Percentiles rank a stretch among this genome's conserved stretches.
These are phyloP conservation scores for Acrossocheilus fasciatus DNA, from an alignment of 2,797 vertebrate genomes.

Conservation along the genomic window DNA sequence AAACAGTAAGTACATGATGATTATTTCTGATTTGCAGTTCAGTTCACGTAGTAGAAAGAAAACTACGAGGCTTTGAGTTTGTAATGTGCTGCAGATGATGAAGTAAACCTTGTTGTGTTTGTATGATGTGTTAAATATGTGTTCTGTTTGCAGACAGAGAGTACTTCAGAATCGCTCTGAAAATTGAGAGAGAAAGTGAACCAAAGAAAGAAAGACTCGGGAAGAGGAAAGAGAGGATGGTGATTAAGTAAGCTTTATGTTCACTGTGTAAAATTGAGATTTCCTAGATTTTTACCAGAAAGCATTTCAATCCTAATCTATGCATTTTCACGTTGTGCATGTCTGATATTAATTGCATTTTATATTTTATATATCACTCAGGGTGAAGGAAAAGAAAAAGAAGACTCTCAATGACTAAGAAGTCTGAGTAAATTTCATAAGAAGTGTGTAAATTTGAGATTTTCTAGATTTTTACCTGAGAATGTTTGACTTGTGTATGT, in stretches of 20 bases:
- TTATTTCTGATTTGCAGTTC: neutral
- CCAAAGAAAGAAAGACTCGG: neutral
- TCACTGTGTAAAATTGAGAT: neutral
- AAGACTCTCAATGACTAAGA: neutral
- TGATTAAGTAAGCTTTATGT: neutral
- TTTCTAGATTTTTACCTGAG: neutral
- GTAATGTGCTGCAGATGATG: neutral
- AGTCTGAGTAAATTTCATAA: neutral
- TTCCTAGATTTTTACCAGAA: neutral
- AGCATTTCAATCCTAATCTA: neutral
- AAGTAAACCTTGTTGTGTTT: neutral
- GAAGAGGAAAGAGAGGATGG: neutral
- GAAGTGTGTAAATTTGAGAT: neutral
- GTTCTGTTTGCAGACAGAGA: neutral
- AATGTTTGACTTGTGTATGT: neutral
- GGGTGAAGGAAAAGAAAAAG: neutral
- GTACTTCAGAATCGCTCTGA: neutral
- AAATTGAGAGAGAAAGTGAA: no score
- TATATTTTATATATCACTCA: neutral
- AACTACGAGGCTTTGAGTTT: neutral
- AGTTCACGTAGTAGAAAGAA: neutral
- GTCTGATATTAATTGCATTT: neutral
- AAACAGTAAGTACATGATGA: constrained; percentile 71
- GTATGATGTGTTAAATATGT: neutral
- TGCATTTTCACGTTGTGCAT: no score